Evolutionary conservation across 2,888 invertebrate genomes (phyloP).

Genomic region (Nyleta sp.): DNA sequence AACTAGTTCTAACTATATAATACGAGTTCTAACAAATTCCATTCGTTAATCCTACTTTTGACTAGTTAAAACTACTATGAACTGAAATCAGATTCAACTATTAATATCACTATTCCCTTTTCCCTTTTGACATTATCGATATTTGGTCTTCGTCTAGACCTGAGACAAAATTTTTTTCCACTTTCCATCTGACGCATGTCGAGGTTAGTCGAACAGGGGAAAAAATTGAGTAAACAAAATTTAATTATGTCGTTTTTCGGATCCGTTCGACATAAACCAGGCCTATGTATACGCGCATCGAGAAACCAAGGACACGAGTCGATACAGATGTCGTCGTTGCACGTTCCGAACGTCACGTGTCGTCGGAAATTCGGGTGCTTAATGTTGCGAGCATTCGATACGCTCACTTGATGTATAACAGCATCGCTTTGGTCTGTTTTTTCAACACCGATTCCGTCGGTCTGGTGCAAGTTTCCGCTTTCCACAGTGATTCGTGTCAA

Average conservation of each 20-base stretch:
- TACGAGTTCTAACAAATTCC: too few relatives aligned
- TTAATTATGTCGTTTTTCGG: constrained; percentile 15
- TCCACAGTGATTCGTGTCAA: constrained; percentile 23
- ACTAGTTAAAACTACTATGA: too few relatives aligned
- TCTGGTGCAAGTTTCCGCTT: constrained; percentile 10
- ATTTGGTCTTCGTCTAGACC: too few relatives aligned
- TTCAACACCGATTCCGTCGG: constrained; percentile 41
- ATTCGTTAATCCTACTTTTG: too few relatives aligned
- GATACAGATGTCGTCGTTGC: constrained; percentile 45
- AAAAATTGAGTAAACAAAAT: constrained; percentile 41
- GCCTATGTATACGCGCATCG: constrained; percentile 17
- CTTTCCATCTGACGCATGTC: too few relatives aligned
- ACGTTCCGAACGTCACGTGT: constrained; percentile 50
- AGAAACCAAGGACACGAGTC: constrained; percentile 51
- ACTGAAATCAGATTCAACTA: too few relatives aligned
- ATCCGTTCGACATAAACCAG: constrained; percentile 44
- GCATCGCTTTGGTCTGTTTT: constrained; percentile 29
- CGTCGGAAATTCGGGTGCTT: constrained; percentile 25
- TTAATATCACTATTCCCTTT: too few relatives aligned
- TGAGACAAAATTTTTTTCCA: too few relatives aligned
- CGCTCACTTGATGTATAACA: constrained; percentile 53
- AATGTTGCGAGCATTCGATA: constrained; percentile 49
- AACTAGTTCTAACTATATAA: too few relatives aligned
- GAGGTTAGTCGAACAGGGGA: constrained; percentile 30
- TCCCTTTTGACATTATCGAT: too few relatives aligned